phyloP scores from a whole-genome alignment of 1,140 invertebrate species.

The Atta cephalotes region DNA sequence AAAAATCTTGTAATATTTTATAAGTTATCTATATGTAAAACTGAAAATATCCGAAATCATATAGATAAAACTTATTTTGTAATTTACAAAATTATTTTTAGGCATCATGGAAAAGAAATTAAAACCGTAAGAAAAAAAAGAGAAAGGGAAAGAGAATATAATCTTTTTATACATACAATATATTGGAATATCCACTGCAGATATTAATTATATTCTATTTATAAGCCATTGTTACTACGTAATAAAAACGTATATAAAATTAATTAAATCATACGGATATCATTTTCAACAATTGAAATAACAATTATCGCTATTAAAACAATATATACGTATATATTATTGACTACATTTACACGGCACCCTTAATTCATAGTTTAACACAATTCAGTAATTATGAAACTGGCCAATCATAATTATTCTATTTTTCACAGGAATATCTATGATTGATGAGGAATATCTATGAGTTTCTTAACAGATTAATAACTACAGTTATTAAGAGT shows the following conservation, averaged over 20 bases:
- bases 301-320: background rate
- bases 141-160: background rate
- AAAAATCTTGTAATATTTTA: background rate
- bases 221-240: background rate
- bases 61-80: background rate
- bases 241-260: constrained; percentile 8
- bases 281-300: background rate
- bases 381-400: no score
- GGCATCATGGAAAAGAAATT: background rate
- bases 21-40: background rate
- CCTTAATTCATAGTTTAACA: no score
- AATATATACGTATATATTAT: background rate
- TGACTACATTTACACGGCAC: no score
- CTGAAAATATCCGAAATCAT: background rate
- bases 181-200: background rate
- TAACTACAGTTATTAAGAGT: no score
- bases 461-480: no score
- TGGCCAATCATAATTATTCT: no score
- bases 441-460: no score
- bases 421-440: no score
- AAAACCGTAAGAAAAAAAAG: no score
- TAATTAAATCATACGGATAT: background rate
- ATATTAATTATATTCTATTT: background rate
- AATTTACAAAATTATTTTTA: background rate
- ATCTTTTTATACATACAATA: constrained; percentile 1